phyloP scores from a whole-genome alignment of 2,888 invertebrate species.

The Drosophila rubida region DNA sequence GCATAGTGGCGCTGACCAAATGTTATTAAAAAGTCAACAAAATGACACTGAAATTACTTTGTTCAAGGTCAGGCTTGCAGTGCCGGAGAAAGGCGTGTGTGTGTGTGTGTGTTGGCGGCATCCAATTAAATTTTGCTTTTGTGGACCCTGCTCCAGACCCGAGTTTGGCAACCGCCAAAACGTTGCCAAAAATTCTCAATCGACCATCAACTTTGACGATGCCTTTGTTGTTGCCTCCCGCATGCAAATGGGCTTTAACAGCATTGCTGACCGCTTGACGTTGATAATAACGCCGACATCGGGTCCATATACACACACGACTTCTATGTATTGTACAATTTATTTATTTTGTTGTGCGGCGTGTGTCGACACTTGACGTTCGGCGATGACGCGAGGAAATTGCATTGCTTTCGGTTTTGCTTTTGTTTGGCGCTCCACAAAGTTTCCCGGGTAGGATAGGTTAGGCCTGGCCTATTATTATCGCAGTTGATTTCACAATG shows the following conservation, averaged over 20 bases:
- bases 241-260: constrained; percentile 63
- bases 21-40: constrained; percentile 44
- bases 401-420: constrained; percentile 2
- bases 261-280: constrained; percentile 56
- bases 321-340: no score
- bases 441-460: background rate
- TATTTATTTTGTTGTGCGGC: background rate
- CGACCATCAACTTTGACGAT: constrained; percentile 48
- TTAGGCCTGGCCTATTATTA: background rate
- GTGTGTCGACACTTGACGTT: constrained; percentile 33
- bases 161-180: background rate
- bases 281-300: constrained; percentile 29
- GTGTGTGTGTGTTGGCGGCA: constrained; percentile 13
- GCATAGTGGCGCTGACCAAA: constrained; percentile 6
- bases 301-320: constrained; percentile 16
- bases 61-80: constrained; percentile 29
- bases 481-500: background rate
- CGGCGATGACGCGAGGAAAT: constrained; percentile 2
- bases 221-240: constrained; percentile 36
- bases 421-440: background rate
- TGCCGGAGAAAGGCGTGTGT: background rate
- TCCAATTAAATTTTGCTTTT: constrained; percentile 48
- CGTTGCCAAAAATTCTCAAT: constrained; percentile 31
- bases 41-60: constrained; percentile 17
- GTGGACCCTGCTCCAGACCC: background rate